Percentiles rank a stretch among this genome's conserved stretches.
phyloP scores from a whole-genome alignment of 1,140 invertebrate species.

The Xylocopa sonorina region DNA sequence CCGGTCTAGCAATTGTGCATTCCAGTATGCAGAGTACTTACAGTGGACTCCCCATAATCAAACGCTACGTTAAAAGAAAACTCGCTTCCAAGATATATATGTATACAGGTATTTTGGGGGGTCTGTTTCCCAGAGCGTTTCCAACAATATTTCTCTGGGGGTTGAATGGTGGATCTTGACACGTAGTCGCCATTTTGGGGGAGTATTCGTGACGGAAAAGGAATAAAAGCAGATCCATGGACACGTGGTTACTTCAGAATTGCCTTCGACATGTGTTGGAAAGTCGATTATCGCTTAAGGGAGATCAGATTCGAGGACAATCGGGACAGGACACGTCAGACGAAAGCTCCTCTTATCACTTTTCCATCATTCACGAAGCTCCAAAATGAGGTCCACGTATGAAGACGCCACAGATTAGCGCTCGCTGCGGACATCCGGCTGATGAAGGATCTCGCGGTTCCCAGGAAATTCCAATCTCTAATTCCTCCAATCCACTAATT shows the following conservation, averaged over 20 bases:
- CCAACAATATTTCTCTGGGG: neutral
- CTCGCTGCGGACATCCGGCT: no score
- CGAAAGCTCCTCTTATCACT: neutral
- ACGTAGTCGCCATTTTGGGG: neutral
- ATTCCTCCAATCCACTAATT: neutral
- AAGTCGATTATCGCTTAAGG: no score
- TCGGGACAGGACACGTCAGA: neutral
- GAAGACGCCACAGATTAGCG: neutral
- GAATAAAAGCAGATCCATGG: no score
- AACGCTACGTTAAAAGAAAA: conserved; percentile 36
- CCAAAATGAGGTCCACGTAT: neutral
- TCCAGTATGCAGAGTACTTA: conserved; percentile 42
- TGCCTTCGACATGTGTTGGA: neutral
- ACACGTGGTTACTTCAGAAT: no score
- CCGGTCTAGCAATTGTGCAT: neutral
- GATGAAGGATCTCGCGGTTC: conserved; percentile 5
- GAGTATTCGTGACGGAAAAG: neutral
- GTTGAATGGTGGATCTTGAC: neutral
- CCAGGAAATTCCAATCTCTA: neutral
- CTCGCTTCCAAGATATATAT: conserved; percentile 12
- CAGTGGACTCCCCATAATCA: conserved; percentile 21
- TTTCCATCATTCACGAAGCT: neutral
- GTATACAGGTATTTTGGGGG: no score
- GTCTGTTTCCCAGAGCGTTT: neutral
- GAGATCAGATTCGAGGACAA: neutral